Evolutionary conservation across 2,888 invertebrate genomes (phyloP).

Genomic region (Apamea anceps): DNA sequence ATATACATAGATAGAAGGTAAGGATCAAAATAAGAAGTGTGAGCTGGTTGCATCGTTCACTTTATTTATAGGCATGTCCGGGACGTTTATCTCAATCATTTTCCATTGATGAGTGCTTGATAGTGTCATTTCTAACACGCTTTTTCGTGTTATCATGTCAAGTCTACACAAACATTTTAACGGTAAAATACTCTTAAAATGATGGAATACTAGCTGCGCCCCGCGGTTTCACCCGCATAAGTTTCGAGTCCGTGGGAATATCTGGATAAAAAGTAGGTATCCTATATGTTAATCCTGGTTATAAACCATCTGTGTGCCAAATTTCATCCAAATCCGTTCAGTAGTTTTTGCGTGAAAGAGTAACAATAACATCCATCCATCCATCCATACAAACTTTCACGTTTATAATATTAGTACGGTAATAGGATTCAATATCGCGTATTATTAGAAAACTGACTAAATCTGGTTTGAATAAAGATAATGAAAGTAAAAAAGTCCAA

Average conservation of each 20-base stretch:
- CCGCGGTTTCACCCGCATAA: too few species aligned
- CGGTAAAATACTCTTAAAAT: not conserved
- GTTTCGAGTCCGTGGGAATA: too few species aligned
- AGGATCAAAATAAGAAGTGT: slow-evolving; percentile 3
- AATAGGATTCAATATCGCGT: not conserved
- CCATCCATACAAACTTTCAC: too few species aligned
- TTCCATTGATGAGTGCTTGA: not conserved
- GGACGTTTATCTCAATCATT: slow-evolving; percentile 5
- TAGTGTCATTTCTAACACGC: not conserved
- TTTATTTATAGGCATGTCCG: not conserved
- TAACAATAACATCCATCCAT: too few species aligned
- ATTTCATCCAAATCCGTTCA: too few species aligned
- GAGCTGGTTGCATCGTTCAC: not conserved
- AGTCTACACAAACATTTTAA: not conserved
- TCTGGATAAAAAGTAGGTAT: too few species aligned
- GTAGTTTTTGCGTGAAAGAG: too few species aligned
- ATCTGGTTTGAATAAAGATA: slow-evolving; percentile 1
- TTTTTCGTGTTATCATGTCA: not conserved
- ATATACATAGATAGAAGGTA: not conserved
- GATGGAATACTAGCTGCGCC: not conserved
- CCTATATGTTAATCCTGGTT: too few species aligned
- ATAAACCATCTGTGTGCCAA: too few species aligned
- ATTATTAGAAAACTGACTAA: not conserved
- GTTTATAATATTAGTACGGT: too few species aligned
- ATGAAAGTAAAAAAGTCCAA: not conserved